A percentile compares a stretch with the other conserved stretches of the same genome.
These are phyloP conservation scores for Neolamprologus tretocephalus DNA, from an alignment of 2,113 vertebrate species.

Conservation along the genomic window DNA sequence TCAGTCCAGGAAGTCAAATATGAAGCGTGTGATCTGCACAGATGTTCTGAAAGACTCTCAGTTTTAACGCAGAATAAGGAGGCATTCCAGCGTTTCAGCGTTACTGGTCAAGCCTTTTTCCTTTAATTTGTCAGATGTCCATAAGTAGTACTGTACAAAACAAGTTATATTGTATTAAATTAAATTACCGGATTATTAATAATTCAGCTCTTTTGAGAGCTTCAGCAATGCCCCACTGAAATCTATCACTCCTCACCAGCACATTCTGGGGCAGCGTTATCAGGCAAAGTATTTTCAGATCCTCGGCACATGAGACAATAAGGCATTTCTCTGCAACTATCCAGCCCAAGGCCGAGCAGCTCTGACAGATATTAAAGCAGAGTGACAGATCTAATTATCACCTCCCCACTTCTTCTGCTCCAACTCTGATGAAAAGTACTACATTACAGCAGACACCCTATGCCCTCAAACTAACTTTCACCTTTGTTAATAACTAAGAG, in stretches of 20 bases:
- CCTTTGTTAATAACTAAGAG: constrained; percentile 51
- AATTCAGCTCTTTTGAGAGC: background rate
- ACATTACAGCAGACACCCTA: constrained; percentile 26
- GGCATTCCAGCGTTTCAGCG: fast-evolving
- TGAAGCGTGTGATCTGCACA: fast-evolving
- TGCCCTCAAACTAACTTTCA: constrained; percentile 60
- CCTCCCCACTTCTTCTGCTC: constrained; percentile 30
- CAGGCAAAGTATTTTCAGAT: constrained; percentile 1
- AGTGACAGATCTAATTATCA: constrained; percentile 69
- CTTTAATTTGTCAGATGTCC: background rate
- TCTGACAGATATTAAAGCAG: constrained; percentile 55
- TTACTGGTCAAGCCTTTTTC: too few relatives aligned
- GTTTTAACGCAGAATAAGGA: background rate
- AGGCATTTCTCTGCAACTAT: constrained; percentile 42
- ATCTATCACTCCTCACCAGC: constrained; percentile 41
- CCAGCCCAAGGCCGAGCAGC: constrained; percentile 1
- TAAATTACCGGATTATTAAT: background rate
- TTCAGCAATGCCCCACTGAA: background rate
- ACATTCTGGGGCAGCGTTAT: constrained; percentile 13
- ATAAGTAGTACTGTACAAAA: background rate
- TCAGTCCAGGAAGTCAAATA: background rate
- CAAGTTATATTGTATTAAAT: background rate
- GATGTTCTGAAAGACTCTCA: background rate
- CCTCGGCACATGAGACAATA: constrained; percentile 38
- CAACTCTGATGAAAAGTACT: constrained; percentile 42